phyloP scores from a whole-genome alignment of 2,797 vertebrate species.

The Prionace glauca region DNA sequence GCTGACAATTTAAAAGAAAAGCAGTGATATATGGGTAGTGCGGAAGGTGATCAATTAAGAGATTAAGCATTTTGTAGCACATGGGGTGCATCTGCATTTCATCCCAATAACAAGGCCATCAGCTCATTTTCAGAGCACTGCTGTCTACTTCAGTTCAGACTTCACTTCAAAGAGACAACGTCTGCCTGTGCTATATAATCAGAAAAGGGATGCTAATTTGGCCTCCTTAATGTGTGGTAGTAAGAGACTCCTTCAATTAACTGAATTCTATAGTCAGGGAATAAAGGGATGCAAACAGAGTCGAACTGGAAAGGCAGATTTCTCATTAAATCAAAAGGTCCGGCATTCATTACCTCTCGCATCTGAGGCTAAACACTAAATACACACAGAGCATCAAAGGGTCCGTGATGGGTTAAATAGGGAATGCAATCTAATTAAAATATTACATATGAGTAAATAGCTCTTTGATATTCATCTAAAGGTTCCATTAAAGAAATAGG shows the following conservation, averaged over 20 bases:
- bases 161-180: conserved; percentile 86
- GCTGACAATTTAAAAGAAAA: conserved; percentile 48
- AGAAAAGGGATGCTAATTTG: conserved; percentile 95
- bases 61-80: conserved; percentile 96
- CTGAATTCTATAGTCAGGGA: conserved; percentile 86
- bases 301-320: conserved; percentile 73
- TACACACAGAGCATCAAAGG: conserved; percentile 86
- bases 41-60: conserved; percentile 98
- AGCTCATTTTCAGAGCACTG: conserved; percentile 94
- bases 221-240: conserved; percentile 84
- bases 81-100: conserved; percentile 80
- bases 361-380: conserved; percentile 96
- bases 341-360: conserved; percentile 78
- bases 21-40: conserved; percentile 56
- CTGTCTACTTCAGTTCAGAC: conserved; percentile 73
- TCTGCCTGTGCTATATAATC: conserved; percentile 72
- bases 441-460: conserved; percentile 92
- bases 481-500: conserved; percentile 86
- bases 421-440: conserved; percentile 99
- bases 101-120: conserved; percentile 86
- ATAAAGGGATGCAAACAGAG: conserved; percentile 77
- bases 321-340: conserved; percentile 95
- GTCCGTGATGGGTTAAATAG: conserved; percentile 98
- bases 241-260: conserved; percentile 99
- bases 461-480: conserved; percentile 97